These are phyloP conservation scores for Andrena marginata DNA, from an alignment of 2,888 invertebrate species.

Conservation along the genomic window DNA sequence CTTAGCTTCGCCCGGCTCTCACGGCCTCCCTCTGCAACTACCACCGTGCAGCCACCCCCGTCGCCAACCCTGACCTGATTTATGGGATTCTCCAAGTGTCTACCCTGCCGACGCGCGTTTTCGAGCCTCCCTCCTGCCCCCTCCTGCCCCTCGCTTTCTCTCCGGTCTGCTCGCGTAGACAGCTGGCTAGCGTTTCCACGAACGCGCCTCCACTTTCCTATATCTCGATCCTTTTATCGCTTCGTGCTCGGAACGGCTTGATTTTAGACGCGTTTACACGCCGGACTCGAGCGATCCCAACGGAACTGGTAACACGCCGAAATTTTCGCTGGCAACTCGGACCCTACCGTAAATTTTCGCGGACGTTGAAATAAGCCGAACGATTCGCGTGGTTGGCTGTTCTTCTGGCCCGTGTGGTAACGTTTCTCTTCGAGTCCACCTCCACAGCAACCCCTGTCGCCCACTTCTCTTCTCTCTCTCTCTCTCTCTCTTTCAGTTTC, in stretches of 20 bases:
- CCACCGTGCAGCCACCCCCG: conserved; percentile 80
- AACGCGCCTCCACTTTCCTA: conserved; percentile 35
- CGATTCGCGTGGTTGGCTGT: conserved; percentile 84
- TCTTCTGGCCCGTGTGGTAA: conserved; percentile 78
- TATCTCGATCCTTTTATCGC: conserved; percentile 1
- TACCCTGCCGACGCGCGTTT: conserved; percentile 77
- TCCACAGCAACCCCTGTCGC: conserved; percentile 17
- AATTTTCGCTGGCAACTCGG: background rate
- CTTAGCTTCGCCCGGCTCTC: conserved; percentile 75
- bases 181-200: conserved; percentile 82
- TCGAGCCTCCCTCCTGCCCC: conserved; percentile 50
- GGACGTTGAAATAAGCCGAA: conserved; percentile 72
- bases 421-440: conserved; percentile 60
- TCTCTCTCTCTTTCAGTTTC: conserved; percentile 51
- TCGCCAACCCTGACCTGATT: conserved; percentile 87
- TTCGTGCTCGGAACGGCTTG: background rate
- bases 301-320: conserved; percentile 33
- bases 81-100: conserved; percentile 88
- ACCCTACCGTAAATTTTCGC: conserved; percentile 52
- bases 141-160: conserved; percentile 21
- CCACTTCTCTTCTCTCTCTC: conserved; percentile 16
- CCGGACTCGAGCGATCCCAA: background rate
- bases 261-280: background rate
- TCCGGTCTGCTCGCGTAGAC: conserved; percentile 70
- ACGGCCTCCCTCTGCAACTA: conserved; percentile 71